Percentiles rank a stretch among this genome's conserved stretches.
phyloP scores from a whole-genome alignment of 2,888 invertebrate genomes.

The Invenusta paracnida region DNA sequence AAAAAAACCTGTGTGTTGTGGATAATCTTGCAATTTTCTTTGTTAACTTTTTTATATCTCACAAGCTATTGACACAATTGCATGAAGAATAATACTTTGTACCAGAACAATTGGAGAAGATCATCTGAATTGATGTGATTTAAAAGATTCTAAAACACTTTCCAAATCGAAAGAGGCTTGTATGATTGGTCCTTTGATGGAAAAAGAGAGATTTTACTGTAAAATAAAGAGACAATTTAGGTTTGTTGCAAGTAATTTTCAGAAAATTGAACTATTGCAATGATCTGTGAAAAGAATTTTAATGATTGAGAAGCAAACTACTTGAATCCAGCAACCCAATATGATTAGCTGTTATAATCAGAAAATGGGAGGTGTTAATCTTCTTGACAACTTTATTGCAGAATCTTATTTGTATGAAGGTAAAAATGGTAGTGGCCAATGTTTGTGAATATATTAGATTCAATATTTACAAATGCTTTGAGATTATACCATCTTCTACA shows the following conservation, averaged over 20 bases:
- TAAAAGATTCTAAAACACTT: not conserved
- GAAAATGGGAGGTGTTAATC: not conserved
- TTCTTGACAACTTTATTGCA: not conserved
- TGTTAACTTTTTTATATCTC: not conserved
- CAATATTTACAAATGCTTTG: not conserved
- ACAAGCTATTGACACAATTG: not conserved
- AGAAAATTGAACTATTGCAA: not conserved
- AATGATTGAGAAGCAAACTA: not conserved
- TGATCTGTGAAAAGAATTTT: not conserved
- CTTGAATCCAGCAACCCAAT: not conserved
- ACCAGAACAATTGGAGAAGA: not conserved
- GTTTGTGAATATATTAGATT: not conserved
- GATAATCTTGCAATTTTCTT: not conserved
- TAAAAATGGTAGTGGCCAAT: not conserved
- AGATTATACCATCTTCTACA: not conserved
- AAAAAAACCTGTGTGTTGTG: not conserved
- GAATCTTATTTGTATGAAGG: not conserved
- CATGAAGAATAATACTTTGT: not conserved
- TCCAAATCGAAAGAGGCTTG: not conserved
- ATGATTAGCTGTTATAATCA: not conserved
- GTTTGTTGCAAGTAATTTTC: not conserved
- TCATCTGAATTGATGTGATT: not conserved
- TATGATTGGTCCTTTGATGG: not conserved
- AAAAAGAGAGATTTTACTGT: not conserved
- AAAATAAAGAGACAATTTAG: not conserved